Evolutionary conservation across 2,888 invertebrate genomes (phyloP), one percentile per base, ranked within the genome.

Genomic region (Idaea biselata): DNA sequence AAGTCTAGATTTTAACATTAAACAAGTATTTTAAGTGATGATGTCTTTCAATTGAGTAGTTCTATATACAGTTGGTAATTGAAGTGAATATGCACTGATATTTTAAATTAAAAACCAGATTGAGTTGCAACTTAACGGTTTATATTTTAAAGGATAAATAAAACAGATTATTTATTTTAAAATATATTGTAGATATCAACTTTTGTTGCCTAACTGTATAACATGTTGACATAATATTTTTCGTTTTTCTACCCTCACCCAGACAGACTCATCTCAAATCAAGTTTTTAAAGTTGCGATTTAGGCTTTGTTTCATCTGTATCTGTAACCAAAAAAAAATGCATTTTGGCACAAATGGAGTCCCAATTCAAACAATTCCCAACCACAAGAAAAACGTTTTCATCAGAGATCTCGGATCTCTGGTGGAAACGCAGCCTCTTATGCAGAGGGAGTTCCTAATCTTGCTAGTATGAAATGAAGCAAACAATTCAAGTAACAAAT

Each of bases 11-110:
- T 55, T 16, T 55, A 17, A 55, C 17, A 60, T 54, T 59, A 63
- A 57, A 56, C 58, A 56, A 33, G 63, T 66, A 63, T 64, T 55
- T 65, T 56, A 54, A 57, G 44, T 44, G 44, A 44, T 44, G 11
- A 44, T 14, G 11, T 44, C 44, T 44, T 44, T 44, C 3, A 44
- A 11, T 44, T 44, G 7, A 7, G 1, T 25, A 25, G 25, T 25
- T 44, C 8, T 44, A 25, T 25, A 5, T 25, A 25, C 25, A 25
- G 5, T 25, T 5, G 25, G 25, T 25, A 25, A 25, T 3, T 1
- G 3, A 25, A 25, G 25, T 25, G 25, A 5, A 25, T 25, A 25
- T 3, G 25, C 25, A 25, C 5, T 25, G n/a, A 25, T 25, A 25
- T 25, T 25, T 25, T 25, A 25, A 25, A 25, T 25, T 25, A 25